Conservation (phyloP, 1,140 invertebrate genomes). For the Drosophila nannoptera region DNA sequence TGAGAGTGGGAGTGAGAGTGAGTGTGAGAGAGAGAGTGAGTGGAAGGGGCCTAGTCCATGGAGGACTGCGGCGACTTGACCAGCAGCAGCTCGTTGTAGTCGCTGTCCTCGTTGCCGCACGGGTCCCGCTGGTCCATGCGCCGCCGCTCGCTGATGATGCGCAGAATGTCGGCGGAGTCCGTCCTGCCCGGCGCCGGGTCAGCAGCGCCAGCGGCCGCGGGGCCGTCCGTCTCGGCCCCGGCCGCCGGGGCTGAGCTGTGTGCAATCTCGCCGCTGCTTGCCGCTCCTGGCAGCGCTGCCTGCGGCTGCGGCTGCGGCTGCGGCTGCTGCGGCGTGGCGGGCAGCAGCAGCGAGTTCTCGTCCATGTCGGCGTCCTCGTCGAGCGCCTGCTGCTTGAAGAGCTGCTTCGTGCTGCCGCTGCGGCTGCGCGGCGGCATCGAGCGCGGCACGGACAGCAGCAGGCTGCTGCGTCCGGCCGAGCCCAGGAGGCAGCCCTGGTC, state of each 20-base stretch:
- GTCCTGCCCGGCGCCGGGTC: constrained; percentile 53
- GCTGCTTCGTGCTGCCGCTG: constrained; percentile 78
- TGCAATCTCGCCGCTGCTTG: constrained; percentile 2
- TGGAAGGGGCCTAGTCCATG: constrained; percentile 49
- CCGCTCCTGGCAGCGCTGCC: background rate
- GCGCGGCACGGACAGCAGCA: constrained; percentile 72
- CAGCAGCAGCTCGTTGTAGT: constrained; percentile 74
- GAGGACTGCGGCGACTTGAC: constrained; percentile 78
- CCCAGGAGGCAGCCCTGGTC: constrained; percentile 61
- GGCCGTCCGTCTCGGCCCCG: no score
- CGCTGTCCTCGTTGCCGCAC: constrained; percentile 68
- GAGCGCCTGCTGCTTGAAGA: constrained; percentile 78
- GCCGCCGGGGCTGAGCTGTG: no score
- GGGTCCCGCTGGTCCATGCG: constrained; percentile 75
- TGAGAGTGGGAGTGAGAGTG: background rate
- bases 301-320: constrained; percentile 15
- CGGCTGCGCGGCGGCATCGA: constrained; percentile 77
- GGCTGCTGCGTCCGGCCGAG: constrained; percentile 47
- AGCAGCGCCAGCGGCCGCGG: no score
- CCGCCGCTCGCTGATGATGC: constrained; percentile 76
- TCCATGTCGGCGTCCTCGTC: constrained; percentile 78
- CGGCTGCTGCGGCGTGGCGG: constrained; percentile 25
- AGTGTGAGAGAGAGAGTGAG: background rate
- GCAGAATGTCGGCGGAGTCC: constrained; percentile 75
- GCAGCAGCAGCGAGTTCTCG: constrained; percentile 72